These are phyloP conservation scores for Liodrosophila aerea DNA, from an alignment of 2,888 invertebrate species.

Conservation along the genomic window DNA sequence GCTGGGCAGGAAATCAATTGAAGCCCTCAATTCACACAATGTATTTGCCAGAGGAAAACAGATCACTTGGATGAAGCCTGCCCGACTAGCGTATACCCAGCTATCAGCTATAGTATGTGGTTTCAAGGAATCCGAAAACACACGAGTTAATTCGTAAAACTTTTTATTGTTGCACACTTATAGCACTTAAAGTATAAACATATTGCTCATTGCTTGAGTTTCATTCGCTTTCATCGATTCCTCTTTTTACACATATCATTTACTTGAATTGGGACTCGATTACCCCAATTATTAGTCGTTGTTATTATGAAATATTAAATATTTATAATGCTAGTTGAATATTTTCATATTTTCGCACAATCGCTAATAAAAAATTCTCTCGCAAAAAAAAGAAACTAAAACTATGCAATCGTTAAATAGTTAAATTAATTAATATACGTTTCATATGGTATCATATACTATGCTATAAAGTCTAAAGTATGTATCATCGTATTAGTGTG, in stretches of 20 bases:
- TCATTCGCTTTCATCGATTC: conserved; percentile 29
- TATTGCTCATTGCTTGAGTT: conserved; percentile 17
- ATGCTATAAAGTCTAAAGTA: too few species aligned
- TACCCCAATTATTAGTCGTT: conserved; percentile 6
- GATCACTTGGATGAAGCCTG: too few species aligned
- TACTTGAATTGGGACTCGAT: conserved; percentile 1
- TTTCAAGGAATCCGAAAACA: conserved; percentile 4
- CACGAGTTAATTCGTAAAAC: conserved; percentile 60
- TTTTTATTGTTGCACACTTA: conserved; percentile 73
- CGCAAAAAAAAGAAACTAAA: conserved; percentile 26
- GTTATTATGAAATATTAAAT: conserved; percentile 39
- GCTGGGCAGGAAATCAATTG: conserved; percentile 25
- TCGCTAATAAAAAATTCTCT: conserved; percentile 21
- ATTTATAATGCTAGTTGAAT: conserved; percentile 42
- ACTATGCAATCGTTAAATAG: conserved; percentile 34
- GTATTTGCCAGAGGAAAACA: conserved; percentile 14
- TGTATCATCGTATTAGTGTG: too few species aligned
- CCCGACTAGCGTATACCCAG: too few species aligned
- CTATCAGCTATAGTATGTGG: conserved; percentile 10
- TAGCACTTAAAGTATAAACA: conserved; percentile 70
- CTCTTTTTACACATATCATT: not conserved
- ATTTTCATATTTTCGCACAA: conserved; percentile 28
- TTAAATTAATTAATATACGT: conserved; percentile 35
- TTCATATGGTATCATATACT: conserved; percentile 40
- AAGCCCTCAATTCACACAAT: conserved; percentile 34